Evolutionary conservation across 2,888 invertebrate species (phyloP).

Genomic region (Pandemis cinnamomeana): DNA sequence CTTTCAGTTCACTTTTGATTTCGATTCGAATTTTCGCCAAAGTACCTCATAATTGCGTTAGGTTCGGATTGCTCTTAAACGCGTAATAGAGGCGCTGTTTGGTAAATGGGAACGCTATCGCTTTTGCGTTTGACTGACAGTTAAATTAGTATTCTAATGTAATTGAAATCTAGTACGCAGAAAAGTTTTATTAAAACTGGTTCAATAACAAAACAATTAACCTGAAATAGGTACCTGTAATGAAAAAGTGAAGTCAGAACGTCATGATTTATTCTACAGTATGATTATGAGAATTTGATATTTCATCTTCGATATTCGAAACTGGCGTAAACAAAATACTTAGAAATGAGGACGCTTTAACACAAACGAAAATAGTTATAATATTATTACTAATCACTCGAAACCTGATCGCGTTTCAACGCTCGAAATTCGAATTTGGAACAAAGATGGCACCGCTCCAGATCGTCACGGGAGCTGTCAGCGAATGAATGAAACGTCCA

Average conservation of each 20-base stretch:
- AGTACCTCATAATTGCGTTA: slow-evolving; percentile 61
- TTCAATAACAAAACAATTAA: no score
- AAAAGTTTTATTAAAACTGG: not conserved
- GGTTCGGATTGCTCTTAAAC: slow-evolving; percentile 43
- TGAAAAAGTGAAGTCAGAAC: no score
- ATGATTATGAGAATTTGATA: no score
- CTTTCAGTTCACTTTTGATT: slow-evolving; percentile 59
- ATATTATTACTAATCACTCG: slow-evolving; percentile 17
- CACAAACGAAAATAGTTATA: not conserved
- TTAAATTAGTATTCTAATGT: not conserved
- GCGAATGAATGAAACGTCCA: slow-evolving; percentile 51
- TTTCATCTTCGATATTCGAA: not conserved
- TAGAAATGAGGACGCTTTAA: not conserved
- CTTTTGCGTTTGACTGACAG: slow-evolving; percentile 1
- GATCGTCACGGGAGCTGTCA: slow-evolving; percentile 35
- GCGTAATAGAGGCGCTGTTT: slow-evolving; percentile 26
- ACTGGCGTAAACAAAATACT: not conserved
- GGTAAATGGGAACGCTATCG: slow-evolving; percentile 32
- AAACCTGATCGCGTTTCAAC: slow-evolving; percentile 41
- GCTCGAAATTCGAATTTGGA: slow-evolving; percentile 38
- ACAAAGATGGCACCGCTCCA: slow-evolving; percentile 48
- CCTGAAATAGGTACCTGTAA: no score
- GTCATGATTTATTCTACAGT: no score
- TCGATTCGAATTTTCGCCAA: slow-evolving; percentile 47
- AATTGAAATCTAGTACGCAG: not conserved